Base-by-base conservation (phyloP, 2,113 vertebrate genomes). In the Pachyramphus minor region DNA sequence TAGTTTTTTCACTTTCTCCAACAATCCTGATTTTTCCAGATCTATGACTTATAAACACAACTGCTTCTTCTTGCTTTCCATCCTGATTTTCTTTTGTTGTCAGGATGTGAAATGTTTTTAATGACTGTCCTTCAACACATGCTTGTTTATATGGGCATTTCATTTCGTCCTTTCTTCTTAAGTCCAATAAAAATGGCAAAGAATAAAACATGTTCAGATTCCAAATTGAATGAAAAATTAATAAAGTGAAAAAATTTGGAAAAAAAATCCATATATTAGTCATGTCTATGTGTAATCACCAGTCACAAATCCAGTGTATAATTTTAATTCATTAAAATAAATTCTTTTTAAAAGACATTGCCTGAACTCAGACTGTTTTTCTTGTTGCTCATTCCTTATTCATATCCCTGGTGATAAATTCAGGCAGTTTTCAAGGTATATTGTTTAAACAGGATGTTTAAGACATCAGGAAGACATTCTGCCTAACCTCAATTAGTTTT, bases 401-500 rank as follows among this genome's bases (percentile, higher is more conserved):
- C 78, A 24, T 75, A 82, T 77, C 66, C 37, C 23, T 90, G 42
- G 18, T 93, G 78, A 89, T 84, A 77, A 92, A 39, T 90, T 49
- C 95, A 69, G 72, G 73, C 27, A 82, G 24, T 92, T 33, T 95
- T 97, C 72, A 96, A 94, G 90, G 31, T 87, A 45, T 28, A 50
- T 69, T 83, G 47, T 47, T 94, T 91, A 81, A 96, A 78, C 45
- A 92, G 52, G 31, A 64, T 95, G 68, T 79, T 93, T 87, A 80
- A 95, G 93, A 35, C 82, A 90, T 80, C 27, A 13, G 60, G 72
- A 94, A 94, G 77, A 73, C 33, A 63, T 92, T 94, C 82, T 30
- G 22, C 39, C 69, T 85, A 96, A 94, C 82, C 89, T 96, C 84
- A 95, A 71, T 97, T 95, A 95, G 66, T 88, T 95, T 95, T 90